Evolutionary conservation across 2,888 invertebrate genomes (phyloP), one percentile per base, ranked within the genome.

Genomic region (Chironomus riparius): DNA sequence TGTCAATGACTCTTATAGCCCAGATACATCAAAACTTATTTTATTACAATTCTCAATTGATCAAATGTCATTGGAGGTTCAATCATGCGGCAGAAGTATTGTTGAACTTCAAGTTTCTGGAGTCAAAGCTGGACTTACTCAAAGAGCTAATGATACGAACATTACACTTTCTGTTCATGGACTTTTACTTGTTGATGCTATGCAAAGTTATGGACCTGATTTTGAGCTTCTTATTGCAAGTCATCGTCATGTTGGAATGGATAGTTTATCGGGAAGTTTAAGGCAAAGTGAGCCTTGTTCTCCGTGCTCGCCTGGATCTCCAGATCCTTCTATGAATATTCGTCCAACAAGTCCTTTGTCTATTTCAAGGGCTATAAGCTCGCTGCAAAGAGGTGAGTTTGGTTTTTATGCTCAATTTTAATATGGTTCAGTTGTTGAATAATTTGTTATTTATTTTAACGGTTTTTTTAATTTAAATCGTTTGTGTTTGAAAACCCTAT

Each of bases 151-250:
- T 18, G 93, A 95, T 82, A 87, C 91, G 4, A 90, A 90, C 79
- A 86, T 95, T 61, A 90, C 92, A 2, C 88, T 97, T 77, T 94
- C 94, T 12, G 95, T 98, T 70, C 97, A 97, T 84, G 95, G 96
- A 80, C 86, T 98, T 79, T 86, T 98, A 76, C 85, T 98, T 76
- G 97, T 95, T 3, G 98, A 98, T 86, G 97, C 97, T 70, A 87
- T 97, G 82, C 97, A 98, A 85, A 95, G 95, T 15, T 95, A 94
- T 83, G 97, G 98, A 0, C 92, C 92, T 0, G 97, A 98, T 86
- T 98, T 96, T 85, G 97, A 97, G 83, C 86, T 98, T 72, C 87
- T 98, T 7, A 90, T 97, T 15, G 97, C 97, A 38, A 97, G 96
- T 82, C 97, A 98, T 84, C 93, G 93, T 81, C 95, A 96, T 83